These are phyloP conservation scores for Agapostemon virescens DNA, from an alignment of 2,888 invertebrate species.

Conservation along the genomic window DNA sequence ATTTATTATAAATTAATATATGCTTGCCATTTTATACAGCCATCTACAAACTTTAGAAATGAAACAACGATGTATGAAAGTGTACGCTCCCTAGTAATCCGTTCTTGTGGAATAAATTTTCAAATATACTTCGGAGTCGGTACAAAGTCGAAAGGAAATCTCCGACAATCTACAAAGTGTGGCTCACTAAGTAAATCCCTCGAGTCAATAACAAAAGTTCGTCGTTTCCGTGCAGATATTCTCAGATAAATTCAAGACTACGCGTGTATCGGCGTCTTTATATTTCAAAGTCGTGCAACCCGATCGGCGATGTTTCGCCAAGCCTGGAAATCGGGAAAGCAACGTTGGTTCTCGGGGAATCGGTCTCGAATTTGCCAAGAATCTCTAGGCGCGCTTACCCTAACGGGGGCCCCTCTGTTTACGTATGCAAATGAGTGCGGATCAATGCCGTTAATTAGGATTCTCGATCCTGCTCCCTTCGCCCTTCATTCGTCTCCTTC, in stretches of 20 bases:
- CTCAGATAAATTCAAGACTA: not conserved
- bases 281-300: not conserved
- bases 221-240: not conserved
- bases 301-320: constrained; percentile 33
- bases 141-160: not conserved
- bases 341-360: constrained; percentile 45
- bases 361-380: constrained; percentile 67
- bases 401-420: constrained; percentile 64
- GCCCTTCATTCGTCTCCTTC: constrained; percentile 49
- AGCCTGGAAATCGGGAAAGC: constrained; percentile 40
- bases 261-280: too few species aligned
- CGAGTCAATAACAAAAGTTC: not conserved
- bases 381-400: constrained; percentile 64
- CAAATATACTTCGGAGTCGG: too few species aligned
- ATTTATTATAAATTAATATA: too few species aligned
- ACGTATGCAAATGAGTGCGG: constrained; percentile 72
- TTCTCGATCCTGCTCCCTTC: constrained; percentile 63
- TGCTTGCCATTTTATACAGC: too few species aligned
- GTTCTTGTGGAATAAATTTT: too few species aligned
- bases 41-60: too few species aligned
- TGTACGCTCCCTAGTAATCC: too few species aligned
- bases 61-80: too few species aligned
- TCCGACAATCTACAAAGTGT: not conserved
- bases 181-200: not conserved
- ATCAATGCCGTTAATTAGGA: constrained; percentile 74